phyloP scores from a whole-genome alignment of 1,140 invertebrate species.

The Drosophila murphyi region DNA sequence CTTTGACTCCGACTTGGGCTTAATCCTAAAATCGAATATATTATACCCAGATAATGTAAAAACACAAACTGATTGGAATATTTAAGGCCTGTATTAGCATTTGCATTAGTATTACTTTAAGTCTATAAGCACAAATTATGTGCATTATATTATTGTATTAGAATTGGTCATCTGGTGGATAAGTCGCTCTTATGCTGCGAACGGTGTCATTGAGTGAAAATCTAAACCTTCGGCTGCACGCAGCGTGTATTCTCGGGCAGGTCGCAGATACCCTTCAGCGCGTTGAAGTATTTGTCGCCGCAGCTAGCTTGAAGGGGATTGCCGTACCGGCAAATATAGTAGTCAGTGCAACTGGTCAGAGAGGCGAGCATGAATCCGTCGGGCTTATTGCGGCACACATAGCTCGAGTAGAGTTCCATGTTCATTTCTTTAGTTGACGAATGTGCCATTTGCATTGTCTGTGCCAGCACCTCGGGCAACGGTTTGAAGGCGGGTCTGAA shows the following conservation, averaged over 20 bases:
- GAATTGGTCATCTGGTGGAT: constrained; percentile 20
- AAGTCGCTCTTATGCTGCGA: constrained; percentile 1
- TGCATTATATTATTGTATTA: constrained; percentile 11
- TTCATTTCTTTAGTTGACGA: constrained; percentile 31
- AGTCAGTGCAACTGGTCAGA: constrained; percentile 71
- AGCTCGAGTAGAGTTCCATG: constrained; percentile 60
- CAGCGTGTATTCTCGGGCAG: constrained; percentile 74
- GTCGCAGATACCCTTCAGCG: constrained; percentile 75
- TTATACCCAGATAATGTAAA: neutral
- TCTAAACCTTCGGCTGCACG: constrained; percentile 59
- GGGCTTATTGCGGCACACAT: constrained; percentile 69
- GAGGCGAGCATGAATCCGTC: constrained; percentile 77
- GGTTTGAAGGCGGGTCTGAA: constrained; percentile 21
- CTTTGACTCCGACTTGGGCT: too few species aligned
- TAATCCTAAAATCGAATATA: too few species aligned
- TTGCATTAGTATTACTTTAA: constrained; percentile 39
- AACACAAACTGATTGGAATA: neutral
- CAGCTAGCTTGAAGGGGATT: constrained; percentile 65
- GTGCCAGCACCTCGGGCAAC: constrained; percentile 10
- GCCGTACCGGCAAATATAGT: constrained; percentile 75
- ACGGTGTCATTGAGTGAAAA: neutral
- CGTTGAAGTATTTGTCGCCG: constrained; percentile 72
- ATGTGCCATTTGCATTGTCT: constrained; percentile 4
- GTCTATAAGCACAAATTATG: constrained; percentile 7
- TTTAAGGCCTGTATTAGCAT: constrained; percentile 45